phyloP scores from a whole-genome alignment of 1,140 invertebrate species.

The Gonioctena quinquepunctata region DNA sequence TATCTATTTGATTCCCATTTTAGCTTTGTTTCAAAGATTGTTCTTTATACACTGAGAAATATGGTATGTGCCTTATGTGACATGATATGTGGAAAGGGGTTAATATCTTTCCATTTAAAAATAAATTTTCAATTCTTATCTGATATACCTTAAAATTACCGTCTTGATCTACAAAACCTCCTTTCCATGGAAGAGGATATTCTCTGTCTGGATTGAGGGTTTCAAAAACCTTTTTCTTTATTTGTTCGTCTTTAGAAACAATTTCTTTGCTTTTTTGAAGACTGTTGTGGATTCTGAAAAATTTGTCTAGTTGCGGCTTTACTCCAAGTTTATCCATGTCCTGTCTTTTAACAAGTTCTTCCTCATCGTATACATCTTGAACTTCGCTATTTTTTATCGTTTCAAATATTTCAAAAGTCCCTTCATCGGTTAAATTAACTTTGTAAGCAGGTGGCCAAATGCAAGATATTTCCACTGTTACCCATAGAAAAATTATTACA shows the following conservation, averaged over 20 bases:
- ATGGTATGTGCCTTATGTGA: too few species aligned
- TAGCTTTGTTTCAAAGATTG: too few species aligned
- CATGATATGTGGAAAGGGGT: too few species aligned
- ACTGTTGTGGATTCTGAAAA: slow-evolving; percentile 37
- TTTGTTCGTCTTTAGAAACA: not conserved
- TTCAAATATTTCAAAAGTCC: slow-evolving; percentile 51
- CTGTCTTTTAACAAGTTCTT: slow-evolving; percentile 46
- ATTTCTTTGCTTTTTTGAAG: slow-evolving; percentile 22
- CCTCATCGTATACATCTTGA: slow-evolving; percentile 47
- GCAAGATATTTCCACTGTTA: not conserved
- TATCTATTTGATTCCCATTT: too few species aligned
- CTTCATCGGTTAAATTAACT: slow-evolving; percentile 42
- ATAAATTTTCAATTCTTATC: too few species aligned
- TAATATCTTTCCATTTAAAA: too few species aligned
- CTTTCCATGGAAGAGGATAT: slow-evolving; percentile 37
- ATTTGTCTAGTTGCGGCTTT: slow-evolving; percentile 30
- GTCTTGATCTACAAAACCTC: slow-evolving; percentile 36
- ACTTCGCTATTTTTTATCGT: slow-evolving; percentile 37
- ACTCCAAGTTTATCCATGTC: slow-evolving; percentile 25
- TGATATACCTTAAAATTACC: slow-evolving; percentile 30
- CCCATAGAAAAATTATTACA: not conserved
- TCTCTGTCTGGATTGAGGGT: slow-evolving; percentile 36
- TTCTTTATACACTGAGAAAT: too few species aligned
- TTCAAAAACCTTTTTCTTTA: slow-evolving; percentile 21
- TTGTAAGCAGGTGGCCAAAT: slow-evolving; percentile 48